Evolutionary conservation across 2,888 invertebrate species (phyloP), one percentile per base, ranked within the genome.

Genomic region (Synergus japonicus): DNA sequence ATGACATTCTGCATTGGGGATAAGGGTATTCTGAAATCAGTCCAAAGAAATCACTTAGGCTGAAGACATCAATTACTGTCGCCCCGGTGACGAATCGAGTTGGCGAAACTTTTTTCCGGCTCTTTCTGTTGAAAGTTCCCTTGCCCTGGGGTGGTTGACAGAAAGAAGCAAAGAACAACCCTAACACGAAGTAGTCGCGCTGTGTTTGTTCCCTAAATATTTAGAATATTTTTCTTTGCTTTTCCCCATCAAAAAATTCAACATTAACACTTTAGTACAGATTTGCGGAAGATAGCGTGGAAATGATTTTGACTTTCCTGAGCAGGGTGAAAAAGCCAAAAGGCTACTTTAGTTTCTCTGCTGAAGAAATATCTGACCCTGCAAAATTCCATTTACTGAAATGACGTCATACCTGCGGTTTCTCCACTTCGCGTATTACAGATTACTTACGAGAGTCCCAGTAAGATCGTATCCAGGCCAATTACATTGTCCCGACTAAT

Each of bases 141-240:
- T 78, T 76, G 37, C 78, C 79, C 69, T n/a, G 29, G 69, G 69
- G 49, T 15, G 46, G 44, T 46, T 58, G 66, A 18, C 22, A 69
- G 76, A 60, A 69, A 69, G 64, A 63, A 49, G 49, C 12, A 41
- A 49, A 58, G 58, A n/a, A 46, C 76, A 60, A 73, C 9, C 65
- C 54, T 64, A 44, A 22, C 69, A 65, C 76, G 67, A 81, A 78
- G 78, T 63, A 64, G 41, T 77, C 49, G 54, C 73, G 66, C n/a
- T 76, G 76, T 84, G 79, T 82, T 83, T 84, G 81, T 85, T 83
- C 76, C 79, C 81, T 84, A 86, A 86, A 86, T 86, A 87, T 86
- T 86, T 82, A 86, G 76, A 80, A 80, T 84, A 84, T 83, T 86
- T 83, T 76, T 80, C 78, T 77, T 67, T 83, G 67, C 46, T 76